phyloP scores from a whole-genome alignment of 2,113 vertebrate genomes.

The Lates calcarifer region DNA sequence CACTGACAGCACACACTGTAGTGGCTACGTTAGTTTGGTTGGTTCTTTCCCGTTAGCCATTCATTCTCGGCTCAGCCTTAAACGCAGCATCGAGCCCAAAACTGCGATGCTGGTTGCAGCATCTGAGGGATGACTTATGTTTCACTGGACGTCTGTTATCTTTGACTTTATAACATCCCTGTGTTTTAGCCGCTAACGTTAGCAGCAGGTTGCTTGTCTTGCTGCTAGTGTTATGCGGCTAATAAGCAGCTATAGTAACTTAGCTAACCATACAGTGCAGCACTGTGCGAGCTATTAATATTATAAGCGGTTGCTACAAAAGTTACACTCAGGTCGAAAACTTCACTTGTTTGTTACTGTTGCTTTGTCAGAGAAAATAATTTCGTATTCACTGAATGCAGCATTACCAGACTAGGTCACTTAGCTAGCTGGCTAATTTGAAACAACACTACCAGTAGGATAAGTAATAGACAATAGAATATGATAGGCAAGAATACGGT shows the following conservation, averaged over 20 bases:
- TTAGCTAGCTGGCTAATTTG: slow-evolving; percentile 54
- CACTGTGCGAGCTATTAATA: too few species aligned
- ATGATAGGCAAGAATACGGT: background rate
- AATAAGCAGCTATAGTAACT: slow-evolving; percentile 35
- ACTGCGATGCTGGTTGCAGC: too few species aligned
- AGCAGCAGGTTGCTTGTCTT: slow-evolving; percentile 33
- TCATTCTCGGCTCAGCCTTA: slow-evolving; percentile 48
- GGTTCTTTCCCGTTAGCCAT: slow-evolving; percentile 34
- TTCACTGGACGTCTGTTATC: background rate
- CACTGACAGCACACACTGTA: slow-evolving; percentile 20
- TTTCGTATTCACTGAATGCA: background rate
- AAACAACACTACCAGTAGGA: slow-evolving; percentile 11
- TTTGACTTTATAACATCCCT: background rate
- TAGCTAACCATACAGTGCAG: slow-evolving; percentile 12
- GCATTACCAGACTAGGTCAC: slow-evolving; percentile 11
- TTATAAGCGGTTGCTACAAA: background rate
- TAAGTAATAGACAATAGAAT: background rate
- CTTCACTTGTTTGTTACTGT: background rate
- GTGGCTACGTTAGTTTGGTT: slow-evolving; percentile 33
- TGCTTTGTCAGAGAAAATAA: background rate
- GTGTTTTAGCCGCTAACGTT: slow-evolving; percentile 41
- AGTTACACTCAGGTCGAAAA: background rate
- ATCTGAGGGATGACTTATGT: background rate
- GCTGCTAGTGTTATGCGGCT: slow-evolving; percentile 31
- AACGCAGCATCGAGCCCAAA: slow-evolving; percentile 1